These are phyloP conservation scores for Episyrphus balteatus DNA, from an alignment of 1,140 invertebrate species.

Conservation along the genomic window DNA sequence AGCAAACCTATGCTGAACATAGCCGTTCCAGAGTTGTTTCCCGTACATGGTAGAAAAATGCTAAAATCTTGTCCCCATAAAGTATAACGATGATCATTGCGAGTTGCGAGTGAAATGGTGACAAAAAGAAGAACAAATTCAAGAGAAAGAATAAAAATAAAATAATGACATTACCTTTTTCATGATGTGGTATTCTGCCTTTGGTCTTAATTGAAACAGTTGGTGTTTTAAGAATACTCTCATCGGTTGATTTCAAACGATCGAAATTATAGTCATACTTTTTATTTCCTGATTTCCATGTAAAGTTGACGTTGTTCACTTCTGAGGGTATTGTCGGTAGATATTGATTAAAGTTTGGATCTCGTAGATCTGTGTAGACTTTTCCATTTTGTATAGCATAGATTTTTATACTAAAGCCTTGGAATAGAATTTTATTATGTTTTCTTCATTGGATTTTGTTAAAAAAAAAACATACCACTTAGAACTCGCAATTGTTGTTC, in stretches of 20 bases:
- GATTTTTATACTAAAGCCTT: slow-evolving; percentile 39
- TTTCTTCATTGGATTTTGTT: neutral
- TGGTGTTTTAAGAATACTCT: slow-evolving; percentile 70
- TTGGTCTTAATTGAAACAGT: slow-evolving; percentile 75
- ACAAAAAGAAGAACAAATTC: no score
- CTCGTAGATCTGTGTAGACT: slow-evolving; percentile 72
- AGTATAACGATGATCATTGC: slow-evolving; percentile 4
- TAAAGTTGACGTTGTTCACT: slow-evolving; percentile 82
- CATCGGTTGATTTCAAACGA: slow-evolving; percentile 68
- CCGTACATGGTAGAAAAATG: slow-evolving; percentile 79
- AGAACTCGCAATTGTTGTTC: slow-evolving; percentile 80
- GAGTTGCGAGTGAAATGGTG: neutral
- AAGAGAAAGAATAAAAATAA: neutral
- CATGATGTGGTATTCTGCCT: slow-evolving; percentile 69
- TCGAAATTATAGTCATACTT: slow-evolving; percentile 84
- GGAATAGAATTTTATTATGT: neutral
- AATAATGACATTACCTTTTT: slow-evolving; percentile 52
- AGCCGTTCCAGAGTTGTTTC: slow-evolving; percentile 78
- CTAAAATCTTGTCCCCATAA: slow-evolving; percentile 64
- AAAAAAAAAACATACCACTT: slow-evolving; percentile 51
- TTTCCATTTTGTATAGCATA: slow-evolving; percentile 76
- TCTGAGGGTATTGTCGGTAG: slow-evolving; percentile 82
- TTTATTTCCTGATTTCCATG: slow-evolving; percentile 76
- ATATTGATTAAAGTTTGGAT: slow-evolving; percentile 80
- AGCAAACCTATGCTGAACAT: slow-evolving; percentile 79